Evolutionary conservation across 2,888 invertebrate genomes (phyloP), one percentile per base, ranked within the genome.

Genomic region (Campopleginae sp.): DNA sequence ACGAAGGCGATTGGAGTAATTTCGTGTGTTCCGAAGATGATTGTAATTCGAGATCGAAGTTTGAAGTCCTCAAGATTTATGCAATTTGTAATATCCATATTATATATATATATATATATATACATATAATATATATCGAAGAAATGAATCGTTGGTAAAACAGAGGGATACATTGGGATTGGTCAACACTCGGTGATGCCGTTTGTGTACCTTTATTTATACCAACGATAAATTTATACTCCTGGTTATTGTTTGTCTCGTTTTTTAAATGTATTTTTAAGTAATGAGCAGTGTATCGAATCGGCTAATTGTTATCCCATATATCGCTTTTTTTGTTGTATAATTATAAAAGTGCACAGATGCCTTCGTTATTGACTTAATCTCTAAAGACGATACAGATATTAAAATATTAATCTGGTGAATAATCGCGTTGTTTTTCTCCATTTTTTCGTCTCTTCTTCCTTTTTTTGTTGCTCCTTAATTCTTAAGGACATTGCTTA

Each of bases 351-450:
- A 80, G 79, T 80, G 79, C 79, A 80, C 72, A n/a, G n/a, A 72
- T 71, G 83, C 71, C 71, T 80, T 80, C 84, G 82, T 82, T 38
- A 38, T 79, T 74, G 71, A 61, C 74, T 82, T 77, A 79, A 42
- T 8, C 74, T 63, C 86, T 82, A 85, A 86, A 83, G 79, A 75
- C 76, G 83, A 82, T 84, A 87, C 86, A 86, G 80, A 86, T 87
- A 87, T 87, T 88, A 88, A 88, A 86, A 88, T 88, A 88, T 88
- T 83, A 88, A 88, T 86, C 83, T 84, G 80, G 75, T 86, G 86
- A 88, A 80, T 84, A 88, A 82, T 86, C 82, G 81, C 87, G 79
- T 82, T 86, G n/a, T 86, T 58, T 84, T n/a, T 54, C 23, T 66
- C 1, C 23, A 31, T 31, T 61, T 75, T 5, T 66, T 23, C 66